Percentiles rank a stretch among this genome's conserved stretches.
Evolutionary conservation across 1,140 invertebrate species (phyloP).

Genomic region (Acromyrmex charruanus): DNA sequence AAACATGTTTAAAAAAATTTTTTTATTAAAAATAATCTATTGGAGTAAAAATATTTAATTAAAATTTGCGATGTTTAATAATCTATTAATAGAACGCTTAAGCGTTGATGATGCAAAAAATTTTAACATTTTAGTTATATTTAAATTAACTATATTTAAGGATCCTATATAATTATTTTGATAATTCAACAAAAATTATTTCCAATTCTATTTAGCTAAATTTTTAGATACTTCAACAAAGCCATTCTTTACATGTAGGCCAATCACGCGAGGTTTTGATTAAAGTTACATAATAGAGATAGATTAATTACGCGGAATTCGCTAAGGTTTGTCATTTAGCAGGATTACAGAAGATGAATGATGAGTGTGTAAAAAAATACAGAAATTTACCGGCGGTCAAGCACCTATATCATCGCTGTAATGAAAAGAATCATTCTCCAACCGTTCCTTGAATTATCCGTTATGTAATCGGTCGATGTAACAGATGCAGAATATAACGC

Average conservation of each 20-base stretch:
- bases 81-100: neutral
- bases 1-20: neutral
- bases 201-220: too few relatives aligned
- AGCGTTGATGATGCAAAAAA: too few relatives aligned
- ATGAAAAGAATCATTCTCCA: conserved; percentile 37
- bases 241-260: neutral
- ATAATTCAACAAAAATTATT: too few relatives aligned
- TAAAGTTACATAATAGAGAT: neutral
- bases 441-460: conserved; percentile 34
- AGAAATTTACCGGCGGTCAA: conserved; percentile 40
- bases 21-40: neutral
- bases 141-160: too few relatives aligned
- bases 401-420: conserved; percentile 26
- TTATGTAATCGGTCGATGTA: conserved; percentile 56
- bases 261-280: neutral
- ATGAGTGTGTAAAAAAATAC: conserved; percentile 20
- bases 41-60: neutral
- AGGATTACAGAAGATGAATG: neutral
- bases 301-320: neutral
- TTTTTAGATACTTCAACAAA: too few relatives aligned
- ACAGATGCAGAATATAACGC: conserved; percentile 36
- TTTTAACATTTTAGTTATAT: too few relatives aligned
- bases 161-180: too few relatives aligned
- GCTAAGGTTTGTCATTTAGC: neutral
- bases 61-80: neutral